A percentile compares a stretch with the other conserved stretches of the same genome.
Evolutionary conservation across 1,140 invertebrate genomes (phyloP).

Genomic region (Diorhabda carinulata): DNA sequence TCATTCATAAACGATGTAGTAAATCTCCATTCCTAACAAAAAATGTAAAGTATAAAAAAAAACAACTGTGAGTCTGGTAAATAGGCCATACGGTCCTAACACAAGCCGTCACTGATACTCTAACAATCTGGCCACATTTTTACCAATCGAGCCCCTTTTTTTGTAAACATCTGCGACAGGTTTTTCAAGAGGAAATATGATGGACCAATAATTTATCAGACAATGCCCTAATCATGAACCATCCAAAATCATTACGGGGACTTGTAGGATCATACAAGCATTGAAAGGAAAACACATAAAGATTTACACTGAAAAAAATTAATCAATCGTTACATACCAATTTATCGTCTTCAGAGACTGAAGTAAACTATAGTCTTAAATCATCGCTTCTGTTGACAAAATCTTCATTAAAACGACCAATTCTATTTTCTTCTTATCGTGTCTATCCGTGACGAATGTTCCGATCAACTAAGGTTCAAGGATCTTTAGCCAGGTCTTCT

Average conservation of each 20-base stretch:
- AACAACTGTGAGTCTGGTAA: slow-evolving; percentile 13
- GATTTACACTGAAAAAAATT: slow-evolving; percentile 1
- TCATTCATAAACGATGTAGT: no score
- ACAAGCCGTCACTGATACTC: slow-evolving; percentile 11
- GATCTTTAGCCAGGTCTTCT: no score
- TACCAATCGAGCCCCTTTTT: slow-evolving; percentile 33
- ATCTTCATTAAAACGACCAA: no score
- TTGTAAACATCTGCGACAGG: slow-evolving; percentile 42
- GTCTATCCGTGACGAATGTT: no score
- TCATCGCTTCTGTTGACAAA: no score
- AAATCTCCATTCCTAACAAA: no score
- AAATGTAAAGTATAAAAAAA: not conserved
- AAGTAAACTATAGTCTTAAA: no score
- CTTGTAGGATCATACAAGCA: slow-evolving; percentile 5
- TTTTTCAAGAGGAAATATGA: slow-evolving; percentile 33
- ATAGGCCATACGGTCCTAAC: slow-evolving; percentile 10
- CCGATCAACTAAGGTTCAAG: no score
- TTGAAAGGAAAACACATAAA: not conserved
- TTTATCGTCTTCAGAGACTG: no score
- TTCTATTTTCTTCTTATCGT: no score
- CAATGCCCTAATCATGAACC: slow-evolving; percentile 40
- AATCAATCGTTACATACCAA: no score
- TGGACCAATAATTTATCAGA: slow-evolving; percentile 39
- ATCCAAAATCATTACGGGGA: slow-evolving; percentile 29
- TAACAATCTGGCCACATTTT: slow-evolving; percentile 32